phyloP scores from a whole-genome alignment of 2,888 invertebrate genomes.

The Macropis europaea region DNA sequence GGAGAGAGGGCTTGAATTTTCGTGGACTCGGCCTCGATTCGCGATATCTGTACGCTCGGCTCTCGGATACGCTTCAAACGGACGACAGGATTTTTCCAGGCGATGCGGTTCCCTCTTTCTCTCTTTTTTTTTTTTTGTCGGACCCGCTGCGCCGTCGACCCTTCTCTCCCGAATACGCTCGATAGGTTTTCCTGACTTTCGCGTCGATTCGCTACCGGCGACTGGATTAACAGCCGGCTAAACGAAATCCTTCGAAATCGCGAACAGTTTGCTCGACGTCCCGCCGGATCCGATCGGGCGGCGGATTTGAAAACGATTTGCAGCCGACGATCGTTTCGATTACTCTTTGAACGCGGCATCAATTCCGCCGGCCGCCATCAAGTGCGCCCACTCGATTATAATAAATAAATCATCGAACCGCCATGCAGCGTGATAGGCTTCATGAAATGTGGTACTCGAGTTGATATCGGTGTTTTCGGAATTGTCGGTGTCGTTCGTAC shows the following conservation, averaged over 20 bases:
- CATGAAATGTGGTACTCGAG: too few relatives aligned
- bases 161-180: conserved; percentile 6
- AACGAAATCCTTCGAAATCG: conserved; percentile 35
- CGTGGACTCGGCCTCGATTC: conserved; percentile 3
- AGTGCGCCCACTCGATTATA: too few relatives aligned
- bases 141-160: not conserved
- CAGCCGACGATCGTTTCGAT: not conserved
- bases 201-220: conserved; percentile 20
- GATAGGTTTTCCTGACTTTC: conserved; percentile 16
- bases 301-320: not conserved
- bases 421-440: too few relatives aligned
- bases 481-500: too few relatives aligned
- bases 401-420: too few relatives aligned
- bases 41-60: too few relatives aligned
- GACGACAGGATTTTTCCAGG: conserved; percentile 14
- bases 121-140: not conserved
- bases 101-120: conserved; percentile 2
- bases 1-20: conserved; percentile 27
- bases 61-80: not conserved
- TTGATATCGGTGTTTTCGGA: too few relatives aligned
- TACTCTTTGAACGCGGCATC: too few relatives aligned
- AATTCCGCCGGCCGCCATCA: too few relatives aligned
- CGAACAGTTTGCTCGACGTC: conserved; percentile 2
- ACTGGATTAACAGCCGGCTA: conserved; percentile 23
- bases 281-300: conserved; percentile 1